Evolutionary conservation across 2,797 vertebrate genomes (phyloP).

Genomic region (Heliangelus exortis): DNA sequence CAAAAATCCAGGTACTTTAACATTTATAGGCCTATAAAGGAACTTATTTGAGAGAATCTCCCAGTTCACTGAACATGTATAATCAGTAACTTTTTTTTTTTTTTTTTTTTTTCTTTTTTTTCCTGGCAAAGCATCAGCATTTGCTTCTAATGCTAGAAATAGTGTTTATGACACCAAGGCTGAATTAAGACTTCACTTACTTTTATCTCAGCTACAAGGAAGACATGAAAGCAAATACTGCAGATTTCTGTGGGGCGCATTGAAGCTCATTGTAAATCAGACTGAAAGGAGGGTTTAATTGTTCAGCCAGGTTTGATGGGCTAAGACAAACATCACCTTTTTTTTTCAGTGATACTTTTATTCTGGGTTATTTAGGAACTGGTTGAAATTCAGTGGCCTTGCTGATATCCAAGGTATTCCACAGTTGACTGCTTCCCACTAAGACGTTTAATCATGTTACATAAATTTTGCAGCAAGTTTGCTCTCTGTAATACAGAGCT

Average conservation of each 20-base stretch:
- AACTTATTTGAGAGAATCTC: background rate
- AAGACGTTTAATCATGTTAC: background rate
- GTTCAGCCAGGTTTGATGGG: background rate
- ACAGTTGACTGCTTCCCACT: background rate
- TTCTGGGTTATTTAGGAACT: background rate
- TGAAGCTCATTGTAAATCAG: background rate
- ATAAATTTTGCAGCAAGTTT: background rate
- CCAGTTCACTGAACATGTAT: background rate
- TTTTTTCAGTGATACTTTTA: background rate
- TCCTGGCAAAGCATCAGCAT: background rate
- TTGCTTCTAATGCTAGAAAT: constrained; percentile 11
- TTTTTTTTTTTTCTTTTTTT: background rate
- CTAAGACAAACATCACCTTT: background rate
- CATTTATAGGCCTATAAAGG: background rate
- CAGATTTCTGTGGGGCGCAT: background rate
- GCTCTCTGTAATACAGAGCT: background rate
- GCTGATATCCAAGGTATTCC: background rate
- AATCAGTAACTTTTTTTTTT: background rate
- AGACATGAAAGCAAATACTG: background rate
- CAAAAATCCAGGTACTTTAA: background rate
- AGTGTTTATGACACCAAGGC: background rate
- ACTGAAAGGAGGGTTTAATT: background rate
- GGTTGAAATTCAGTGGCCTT: background rate
- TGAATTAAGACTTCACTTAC: constrained; percentile 21
- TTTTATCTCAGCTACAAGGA: constrained; percentile 14